Evolutionary conservation across 2,888 invertebrate genomes (phyloP).

Genomic region (Harmothoe impar): DNA sequence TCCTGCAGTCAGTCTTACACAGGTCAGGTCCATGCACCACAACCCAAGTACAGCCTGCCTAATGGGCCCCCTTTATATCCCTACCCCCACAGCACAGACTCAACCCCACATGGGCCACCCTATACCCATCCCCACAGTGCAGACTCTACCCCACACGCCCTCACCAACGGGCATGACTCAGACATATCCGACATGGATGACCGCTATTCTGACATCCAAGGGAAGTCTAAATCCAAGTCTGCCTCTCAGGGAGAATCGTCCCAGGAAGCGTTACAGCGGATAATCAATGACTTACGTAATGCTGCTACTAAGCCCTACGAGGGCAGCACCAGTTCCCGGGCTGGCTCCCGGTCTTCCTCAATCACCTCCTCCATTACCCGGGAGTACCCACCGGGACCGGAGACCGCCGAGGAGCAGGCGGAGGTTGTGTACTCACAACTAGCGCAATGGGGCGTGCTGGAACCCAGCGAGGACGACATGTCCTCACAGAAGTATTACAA

Average conservation of each 20-base stretch:
- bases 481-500: slow-evolving; percentile 32
- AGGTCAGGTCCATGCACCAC: slow-evolving; percentile 48
- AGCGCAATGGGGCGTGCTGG: slow-evolving; percentile 59
- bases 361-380: slow-evolving; percentile 1
- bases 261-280: slow-evolving; percentile 64
- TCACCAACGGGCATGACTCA: slow-evolving; percentile 9
- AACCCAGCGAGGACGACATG: slow-evolving; percentile 57
- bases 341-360: slow-evolving; percentile 39
- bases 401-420: slow-evolving; percentile 19
- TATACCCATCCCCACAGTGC: background rate
- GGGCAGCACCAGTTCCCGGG: slow-evolving; percentile 46
- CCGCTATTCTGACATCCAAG: background rate
- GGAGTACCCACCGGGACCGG: background rate
- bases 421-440: slow-evolving; percentile 51
- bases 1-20: background rate
- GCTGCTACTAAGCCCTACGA: slow-evolving; percentile 62
- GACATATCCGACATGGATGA: background rate
- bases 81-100: background rate
- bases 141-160: background rate
- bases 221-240: background rate
- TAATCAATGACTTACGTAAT: slow-evolving; percentile 64
- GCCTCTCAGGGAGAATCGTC: slow-evolving; percentile 37
- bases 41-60: slow-evolving; percentile 12
- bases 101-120: background rate
- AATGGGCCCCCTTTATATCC: background rate